phyloP scores from a whole-genome alignment of 2,888 invertebrate genomes.

The Margaritifera margaritifera region DNA sequence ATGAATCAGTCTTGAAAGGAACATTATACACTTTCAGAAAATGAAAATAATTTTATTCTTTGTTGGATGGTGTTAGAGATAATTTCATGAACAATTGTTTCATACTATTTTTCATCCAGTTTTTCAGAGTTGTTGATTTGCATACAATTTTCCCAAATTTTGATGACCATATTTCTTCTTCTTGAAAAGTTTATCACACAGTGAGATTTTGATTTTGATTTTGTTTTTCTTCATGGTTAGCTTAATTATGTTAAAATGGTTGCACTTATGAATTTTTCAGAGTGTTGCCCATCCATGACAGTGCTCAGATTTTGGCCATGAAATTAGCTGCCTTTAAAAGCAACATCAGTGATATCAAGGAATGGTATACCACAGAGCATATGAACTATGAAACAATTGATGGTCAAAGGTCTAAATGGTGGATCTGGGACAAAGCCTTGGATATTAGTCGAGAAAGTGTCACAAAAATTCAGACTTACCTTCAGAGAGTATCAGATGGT shows the following conservation, averaged over 20 bases:
- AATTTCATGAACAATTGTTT: too few species aligned
- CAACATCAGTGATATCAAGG: slow-evolving; percentile 53
- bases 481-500: slow-evolving; percentile 66
- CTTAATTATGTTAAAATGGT: neutral
- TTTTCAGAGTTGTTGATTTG: too few species aligned
- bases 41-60: too few species aligned
- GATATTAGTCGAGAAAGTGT: slow-evolving; percentile 65
- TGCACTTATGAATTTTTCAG: slow-evolving; percentile 34
- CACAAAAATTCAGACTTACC: slow-evolving; percentile 69
- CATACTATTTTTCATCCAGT: too few species aligned
- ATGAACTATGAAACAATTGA: slow-evolving; percentile 63
- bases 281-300: slow-evolving; percentile 67
- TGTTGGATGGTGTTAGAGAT: too few species aligned
- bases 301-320: slow-evolving; percentile 68
- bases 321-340: slow-evolving; percentile 63
- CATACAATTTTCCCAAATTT: too few species aligned
- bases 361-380: slow-evolving; percentile 69
- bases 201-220: too few species aligned
- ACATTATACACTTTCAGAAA: too few species aligned
- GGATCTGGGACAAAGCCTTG: slow-evolving; percentile 68
- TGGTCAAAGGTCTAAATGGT: slow-evolving; percentile 70
- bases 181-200: too few species aligned
- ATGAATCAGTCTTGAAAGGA: too few species aligned
- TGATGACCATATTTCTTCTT: too few species aligned
- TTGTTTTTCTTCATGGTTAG: too few species aligned